Base-by-base conservation (phyloP, 2,888 invertebrate genomes). In the Chirona hameri region DNA sequence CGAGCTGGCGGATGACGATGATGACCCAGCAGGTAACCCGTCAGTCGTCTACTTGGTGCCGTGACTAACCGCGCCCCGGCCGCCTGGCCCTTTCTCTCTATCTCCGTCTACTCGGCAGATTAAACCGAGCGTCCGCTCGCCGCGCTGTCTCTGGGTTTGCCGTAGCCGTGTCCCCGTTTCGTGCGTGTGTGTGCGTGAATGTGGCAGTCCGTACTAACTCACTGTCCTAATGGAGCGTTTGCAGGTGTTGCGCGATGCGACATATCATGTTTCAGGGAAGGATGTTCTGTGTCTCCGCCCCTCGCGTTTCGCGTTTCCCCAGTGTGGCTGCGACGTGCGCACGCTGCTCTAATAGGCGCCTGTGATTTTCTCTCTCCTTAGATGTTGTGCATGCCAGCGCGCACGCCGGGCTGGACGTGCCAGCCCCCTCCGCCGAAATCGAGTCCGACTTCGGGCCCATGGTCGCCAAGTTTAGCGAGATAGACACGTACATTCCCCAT, bases 361-460 rank as follows among this genome's bases (percentile, higher is more conserved):
- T 24, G 46, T 76, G 39, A 14, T 31, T 46, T 9, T 76, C 24
- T 72, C 72, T 76, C 76, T 76, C 79, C 60, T 55, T 82, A 83
- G 83, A 82, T 83, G 83, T 82, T 82, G 80, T 82, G 60, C 46
- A 55, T 79, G n/a, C 39, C 82, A 21, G 69, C 46, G 72, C 21
- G 52, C 82, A 52, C 55, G 65, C 65, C 27, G 65, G 27, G 65
- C 65, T 52, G 18, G 31, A 79, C 60, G 55, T 79, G n/a, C 65
- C 65, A 27, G 76, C 72, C 15, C 72, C 76, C 31, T 65, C 82
- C 21, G 82, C 76, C 21, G n/a, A 82, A 48, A 24, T 82, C 55
- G 82, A 82, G 79, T 82, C 82, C 76, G 79, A 76, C 46, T 80
- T 80, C 55, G 80, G 80, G 5, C 80, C 80, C 4, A n/a, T 80